phyloP scores from a whole-genome alignment of 2,797 vertebrate genomes.

The Mareca penelope region DNA sequence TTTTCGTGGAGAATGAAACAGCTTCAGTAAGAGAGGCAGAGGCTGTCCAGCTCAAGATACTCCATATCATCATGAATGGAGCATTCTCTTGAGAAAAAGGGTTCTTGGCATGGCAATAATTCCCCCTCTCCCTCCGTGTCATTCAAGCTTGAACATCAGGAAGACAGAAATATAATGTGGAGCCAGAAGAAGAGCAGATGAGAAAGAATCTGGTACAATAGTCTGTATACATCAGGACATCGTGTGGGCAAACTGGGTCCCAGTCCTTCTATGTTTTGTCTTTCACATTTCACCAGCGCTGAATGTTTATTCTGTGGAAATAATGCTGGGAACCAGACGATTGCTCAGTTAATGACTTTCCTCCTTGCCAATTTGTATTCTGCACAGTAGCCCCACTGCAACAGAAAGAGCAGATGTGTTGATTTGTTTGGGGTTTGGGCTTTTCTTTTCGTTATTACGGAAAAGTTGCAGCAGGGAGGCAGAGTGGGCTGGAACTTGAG shows the following conservation, averaged over 20 bases:
- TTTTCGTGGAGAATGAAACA: background rate
- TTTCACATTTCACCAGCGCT: background rate
- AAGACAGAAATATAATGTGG: background rate
- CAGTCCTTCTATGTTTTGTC: background rate
- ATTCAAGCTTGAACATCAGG: background rate
- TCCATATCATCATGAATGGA: background rate
- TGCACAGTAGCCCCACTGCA: background rate
- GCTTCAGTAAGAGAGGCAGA: background rate
- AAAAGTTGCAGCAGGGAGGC: background rate
- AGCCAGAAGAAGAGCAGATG: background rate
- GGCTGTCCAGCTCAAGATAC: background rate
- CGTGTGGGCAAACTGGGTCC: background rate
- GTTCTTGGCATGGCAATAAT: background rate
- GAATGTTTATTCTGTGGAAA: background rate
- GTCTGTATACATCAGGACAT: background rate
- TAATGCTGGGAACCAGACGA: background rate
- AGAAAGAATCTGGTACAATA: background rate
- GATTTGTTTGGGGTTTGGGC: background rate
- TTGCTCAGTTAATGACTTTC: background rate
- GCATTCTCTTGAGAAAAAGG: background rate
- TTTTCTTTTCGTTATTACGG: background rate
- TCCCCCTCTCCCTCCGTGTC: background rate
- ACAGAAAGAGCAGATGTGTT: background rate
- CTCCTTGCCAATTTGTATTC: background rate
- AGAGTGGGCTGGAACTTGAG: background rate